phyloP scores from a whole-genome alignment of 2,888 invertebrate species.

The Pterostichus niger region DNA sequence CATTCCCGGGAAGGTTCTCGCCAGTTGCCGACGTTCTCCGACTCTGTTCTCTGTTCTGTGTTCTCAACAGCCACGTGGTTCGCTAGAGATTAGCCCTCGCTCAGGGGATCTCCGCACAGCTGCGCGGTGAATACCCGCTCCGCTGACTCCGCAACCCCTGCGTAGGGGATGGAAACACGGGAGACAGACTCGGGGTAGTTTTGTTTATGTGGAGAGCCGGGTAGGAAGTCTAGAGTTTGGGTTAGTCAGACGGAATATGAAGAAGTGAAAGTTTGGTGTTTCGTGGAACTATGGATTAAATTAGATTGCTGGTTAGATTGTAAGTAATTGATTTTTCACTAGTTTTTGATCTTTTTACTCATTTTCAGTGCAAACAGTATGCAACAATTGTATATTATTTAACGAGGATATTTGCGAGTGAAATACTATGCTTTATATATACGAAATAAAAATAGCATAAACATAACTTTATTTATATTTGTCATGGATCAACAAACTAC shows the following conservation, averaged over 20 bases:
- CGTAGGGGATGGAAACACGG: neutral
- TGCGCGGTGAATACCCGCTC: neutral
- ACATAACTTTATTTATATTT: too few relatives aligned
- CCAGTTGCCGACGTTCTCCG: neutral
- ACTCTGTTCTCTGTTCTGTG: too few relatives aligned
- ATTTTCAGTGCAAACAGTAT: too few relatives aligned
- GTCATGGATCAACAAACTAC: too few relatives aligned
- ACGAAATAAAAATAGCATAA: too few relatives aligned
- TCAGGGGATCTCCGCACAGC: constrained; percentile 6
- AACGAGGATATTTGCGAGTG: too few relatives aligned
- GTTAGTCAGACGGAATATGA: neutral
- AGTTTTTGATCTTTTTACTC: too few relatives aligned
- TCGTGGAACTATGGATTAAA: too few relatives aligned
- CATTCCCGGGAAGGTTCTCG: neutral
- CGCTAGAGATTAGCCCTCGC: neutral
- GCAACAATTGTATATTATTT: too few relatives aligned
- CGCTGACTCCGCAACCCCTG: neutral
- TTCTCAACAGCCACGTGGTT: neutral
- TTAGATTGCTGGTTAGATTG: too few relatives aligned
- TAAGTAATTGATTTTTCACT: too few relatives aligned
- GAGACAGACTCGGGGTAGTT: neutral
- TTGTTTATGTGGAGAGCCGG: neutral
- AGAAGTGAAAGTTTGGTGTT: neutral
- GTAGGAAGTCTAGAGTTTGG: neutral
- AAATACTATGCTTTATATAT: too few relatives aligned